These are phyloP conservation scores for Dendrocincla fuliginosa DNA, from an alignment of 2,797 vertebrate species.

Conservation along the genomic window DNA sequence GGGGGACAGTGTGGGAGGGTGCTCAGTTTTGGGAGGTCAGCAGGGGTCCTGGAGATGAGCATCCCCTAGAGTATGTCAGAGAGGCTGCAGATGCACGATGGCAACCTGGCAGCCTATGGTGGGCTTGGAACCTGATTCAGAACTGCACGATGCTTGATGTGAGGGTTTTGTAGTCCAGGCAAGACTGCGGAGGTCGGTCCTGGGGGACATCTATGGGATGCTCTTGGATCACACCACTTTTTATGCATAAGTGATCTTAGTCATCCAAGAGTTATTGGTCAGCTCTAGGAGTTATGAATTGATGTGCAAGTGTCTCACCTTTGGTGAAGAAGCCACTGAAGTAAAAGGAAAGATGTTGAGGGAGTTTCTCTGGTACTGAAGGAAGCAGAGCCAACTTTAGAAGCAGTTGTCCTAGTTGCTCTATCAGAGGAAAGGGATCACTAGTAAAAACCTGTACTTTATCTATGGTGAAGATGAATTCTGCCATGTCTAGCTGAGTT, in stretches of 20 bases:
- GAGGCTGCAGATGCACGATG: background rate
- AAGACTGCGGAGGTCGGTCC: background rate
- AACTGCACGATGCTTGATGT: accelerated
- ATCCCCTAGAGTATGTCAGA: background rate
- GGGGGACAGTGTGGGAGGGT: background rate
- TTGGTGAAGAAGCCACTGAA: background rate
- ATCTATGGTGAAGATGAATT: background rate
- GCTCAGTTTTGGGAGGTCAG: background rate
- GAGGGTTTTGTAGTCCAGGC: accelerated
- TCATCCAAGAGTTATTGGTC: background rate
- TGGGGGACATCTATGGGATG: background rate
- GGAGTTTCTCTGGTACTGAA: background rate
- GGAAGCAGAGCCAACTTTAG: background rate
- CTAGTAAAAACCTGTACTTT: background rate
- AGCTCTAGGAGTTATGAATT: background rate
- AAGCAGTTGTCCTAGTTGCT: background rate
- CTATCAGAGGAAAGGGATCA: background rate
- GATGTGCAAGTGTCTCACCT: background rate
- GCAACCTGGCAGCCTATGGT: background rate
- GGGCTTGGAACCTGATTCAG: background rate
- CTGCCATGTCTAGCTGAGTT: background rate
- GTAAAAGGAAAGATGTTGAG: background rate
- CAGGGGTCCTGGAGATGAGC: background rate
- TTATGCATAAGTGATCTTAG: background rate
- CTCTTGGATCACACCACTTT: background rate